These are phyloP conservation scores for Caloenas nicobarica DNA, from an alignment of 2,113 vertebrate genomes.

Conservation along the genomic window DNA sequence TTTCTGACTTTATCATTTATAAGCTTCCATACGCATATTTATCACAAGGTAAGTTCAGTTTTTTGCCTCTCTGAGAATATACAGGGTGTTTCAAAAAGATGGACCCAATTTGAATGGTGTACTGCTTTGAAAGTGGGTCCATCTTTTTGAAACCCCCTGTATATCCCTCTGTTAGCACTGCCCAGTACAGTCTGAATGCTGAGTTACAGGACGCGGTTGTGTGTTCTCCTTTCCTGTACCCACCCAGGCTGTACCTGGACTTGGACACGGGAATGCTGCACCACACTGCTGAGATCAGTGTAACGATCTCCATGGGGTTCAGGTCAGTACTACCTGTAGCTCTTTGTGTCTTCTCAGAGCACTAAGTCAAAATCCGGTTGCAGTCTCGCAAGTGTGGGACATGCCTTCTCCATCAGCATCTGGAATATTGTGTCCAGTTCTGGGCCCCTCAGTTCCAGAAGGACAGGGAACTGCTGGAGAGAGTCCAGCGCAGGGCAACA, in stretches of 20 bases:
- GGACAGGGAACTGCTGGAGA: no score
- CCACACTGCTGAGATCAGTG: neutral
- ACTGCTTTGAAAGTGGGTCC: no score
- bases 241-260: neutral
- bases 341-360: neutral
- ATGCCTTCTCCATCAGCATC: neutral
- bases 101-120: no score
- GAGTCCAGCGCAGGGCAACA: no score
- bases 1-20: neutral
- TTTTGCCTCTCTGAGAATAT: neutral
- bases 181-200: neutral
- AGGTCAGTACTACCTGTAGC: neutral
- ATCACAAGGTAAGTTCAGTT: neutral
- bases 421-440: no score
- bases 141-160: no score
- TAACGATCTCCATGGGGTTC: neutral
- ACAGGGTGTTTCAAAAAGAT: no score
- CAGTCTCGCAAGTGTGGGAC: neutral
- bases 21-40: neutral
- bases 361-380: neutral
- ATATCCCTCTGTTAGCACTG: neutral
- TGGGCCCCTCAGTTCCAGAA: no score
- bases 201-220: rapidly evolving
- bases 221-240: neutral
- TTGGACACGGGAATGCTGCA: rapidly evolving